A percentile compares a stretch with the other conserved stretches of the same genome.
Conservation (phyloP, 2,888 invertebrate species). For the Drosophila prolongata region DNA sequence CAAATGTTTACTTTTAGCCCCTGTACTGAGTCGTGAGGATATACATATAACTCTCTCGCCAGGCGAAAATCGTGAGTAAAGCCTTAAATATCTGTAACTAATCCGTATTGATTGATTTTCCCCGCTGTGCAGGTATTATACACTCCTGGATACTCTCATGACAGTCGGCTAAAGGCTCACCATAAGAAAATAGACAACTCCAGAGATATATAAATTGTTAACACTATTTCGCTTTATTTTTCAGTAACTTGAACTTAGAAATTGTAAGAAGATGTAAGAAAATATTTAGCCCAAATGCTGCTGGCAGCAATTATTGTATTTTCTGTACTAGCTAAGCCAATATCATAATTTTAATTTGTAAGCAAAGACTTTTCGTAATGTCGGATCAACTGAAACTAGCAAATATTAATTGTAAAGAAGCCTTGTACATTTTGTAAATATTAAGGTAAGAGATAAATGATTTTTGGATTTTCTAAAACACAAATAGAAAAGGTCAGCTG, state of each 20-base stretch:
- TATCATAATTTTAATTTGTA: slow-evolving; percentile 39
- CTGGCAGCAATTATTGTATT: slow-evolving; percentile 60
- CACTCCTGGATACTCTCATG: slow-evolving; percentile 89
- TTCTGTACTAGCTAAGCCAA: slow-evolving; percentile 19
- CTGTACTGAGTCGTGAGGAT: slow-evolving; percentile 86
- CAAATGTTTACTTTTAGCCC: slow-evolving; percentile 59
- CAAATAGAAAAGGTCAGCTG: slow-evolving; percentile 7
- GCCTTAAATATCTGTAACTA: no score
- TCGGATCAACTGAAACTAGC: slow-evolving; percentile 56
- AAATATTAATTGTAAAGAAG: slow-evolving; percentile 27
- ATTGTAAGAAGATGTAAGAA: slow-evolving; percentile 16
- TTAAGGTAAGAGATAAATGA: slow-evolving; percentile 13
- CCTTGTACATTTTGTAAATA: slow-evolving; percentile 54
- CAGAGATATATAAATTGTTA: slow-evolving; percentile 21
- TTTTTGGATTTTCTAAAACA: slow-evolving; percentile 55
- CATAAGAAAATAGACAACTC: slow-evolving; percentile 49
- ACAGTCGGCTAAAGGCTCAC: slow-evolving; percentile 64
- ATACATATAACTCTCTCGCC: slow-evolving; percentile 87
- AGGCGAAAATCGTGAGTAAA: slow-evolving; percentile 84
- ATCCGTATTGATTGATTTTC: not conserved
- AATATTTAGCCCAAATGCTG: slow-evolving; percentile 48
- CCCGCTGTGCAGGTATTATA: slow-evolving; percentile 87
- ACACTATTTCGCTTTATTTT: slow-evolving; percentile 28
- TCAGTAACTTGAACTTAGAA: slow-evolving; percentile 33
- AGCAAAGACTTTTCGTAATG: slow-evolving; percentile 60